These are phyloP conservation scores for Tachystola acroxantha DNA, from an alignment of 2,888 invertebrate species.

Conservation along the genomic window DNA sequence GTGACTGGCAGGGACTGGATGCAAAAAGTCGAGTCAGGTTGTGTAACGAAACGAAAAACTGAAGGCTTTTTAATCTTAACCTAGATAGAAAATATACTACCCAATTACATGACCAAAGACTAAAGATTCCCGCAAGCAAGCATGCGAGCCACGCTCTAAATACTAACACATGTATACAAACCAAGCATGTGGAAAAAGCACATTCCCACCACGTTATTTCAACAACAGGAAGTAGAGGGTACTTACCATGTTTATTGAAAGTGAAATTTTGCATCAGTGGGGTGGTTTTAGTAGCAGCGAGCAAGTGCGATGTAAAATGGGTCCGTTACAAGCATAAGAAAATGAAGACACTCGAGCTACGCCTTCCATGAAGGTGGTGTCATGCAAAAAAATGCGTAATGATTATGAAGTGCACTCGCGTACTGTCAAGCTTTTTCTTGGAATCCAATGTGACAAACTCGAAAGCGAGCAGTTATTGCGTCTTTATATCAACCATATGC, in stretches of 20 bases:
- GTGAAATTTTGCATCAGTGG: background rate
- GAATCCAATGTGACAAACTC: constrained; percentile 11
- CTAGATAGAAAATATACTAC: too few species aligned
- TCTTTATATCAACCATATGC: constrained; percentile 21
- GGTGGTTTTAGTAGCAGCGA: background rate
- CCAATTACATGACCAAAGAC: too few species aligned
- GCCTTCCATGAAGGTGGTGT: constrained; percentile 55
- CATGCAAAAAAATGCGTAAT: constrained; percentile 64
- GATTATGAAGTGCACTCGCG: constrained; percentile 18
- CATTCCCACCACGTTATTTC: background rate
- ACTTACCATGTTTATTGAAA: background rate
- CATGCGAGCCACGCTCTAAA: too few species aligned
- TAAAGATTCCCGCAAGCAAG: too few species aligned
- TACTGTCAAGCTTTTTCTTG: background rate
- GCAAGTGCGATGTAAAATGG: constrained; percentile 2
- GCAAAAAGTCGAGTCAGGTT: too few species aligned
- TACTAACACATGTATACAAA: too few species aligned
- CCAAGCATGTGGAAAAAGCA: too few species aligned
- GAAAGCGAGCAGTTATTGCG: constrained; percentile 21
- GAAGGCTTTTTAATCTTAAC: too few species aligned
- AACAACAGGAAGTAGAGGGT: constrained; percentile 8
- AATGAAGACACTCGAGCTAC: constrained; percentile 38
- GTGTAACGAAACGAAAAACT: too few species aligned
- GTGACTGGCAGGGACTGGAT: too few species aligned
- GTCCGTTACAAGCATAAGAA: constrained; percentile 16